Percentiles rank a stretch among this genome's conserved stretches.
phyloP scores from a whole-genome alignment of 2,888 invertebrate species.

The Sisyra nigra region DNA sequence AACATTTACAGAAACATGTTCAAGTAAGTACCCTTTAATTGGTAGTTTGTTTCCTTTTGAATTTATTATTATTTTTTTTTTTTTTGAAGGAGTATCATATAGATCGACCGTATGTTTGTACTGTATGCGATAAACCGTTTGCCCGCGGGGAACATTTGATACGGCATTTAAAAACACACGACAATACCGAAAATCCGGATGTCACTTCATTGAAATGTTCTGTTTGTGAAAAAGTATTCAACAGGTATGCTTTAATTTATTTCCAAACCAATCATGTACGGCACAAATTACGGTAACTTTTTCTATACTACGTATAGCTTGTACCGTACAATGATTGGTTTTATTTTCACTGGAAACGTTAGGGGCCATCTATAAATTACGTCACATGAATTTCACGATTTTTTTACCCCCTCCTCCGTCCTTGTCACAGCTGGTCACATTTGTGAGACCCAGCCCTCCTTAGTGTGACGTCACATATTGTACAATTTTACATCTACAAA shows the following conservation, averaged over 20 bases:
- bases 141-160: constrained; percentile 28
- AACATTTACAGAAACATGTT: constrained; percentile 23
- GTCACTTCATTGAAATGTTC: constrained; percentile 21
- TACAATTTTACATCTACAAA: too few species aligned
- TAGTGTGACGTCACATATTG: too few species aligned
- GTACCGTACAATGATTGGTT: too few species aligned
- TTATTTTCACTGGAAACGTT: too few species aligned
- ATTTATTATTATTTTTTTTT: neutral
- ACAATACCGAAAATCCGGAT: constrained; percentile 18
- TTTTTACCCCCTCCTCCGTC: too few species aligned
- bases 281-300: neutral
- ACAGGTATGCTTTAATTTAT: constrained; percentile 17
- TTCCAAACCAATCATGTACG: neutral
- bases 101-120: constrained; percentile 27
- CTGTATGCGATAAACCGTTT: constrained; percentile 26
- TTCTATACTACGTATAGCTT: too few species aligned
- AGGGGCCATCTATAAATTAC: too few species aligned
- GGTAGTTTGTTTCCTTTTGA: neutral
- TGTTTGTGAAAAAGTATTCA: constrained; percentile 24
- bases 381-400: too few species aligned
- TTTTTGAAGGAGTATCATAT: constrained; percentile 23
- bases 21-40: constrained; percentile 17
- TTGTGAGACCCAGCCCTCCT: too few species aligned
- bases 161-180: constrained; percentile 25
- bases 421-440: too few species aligned